Conservation (phyloP, 2,113 vertebrate genomes). For the Sapajus apella region DNA sequence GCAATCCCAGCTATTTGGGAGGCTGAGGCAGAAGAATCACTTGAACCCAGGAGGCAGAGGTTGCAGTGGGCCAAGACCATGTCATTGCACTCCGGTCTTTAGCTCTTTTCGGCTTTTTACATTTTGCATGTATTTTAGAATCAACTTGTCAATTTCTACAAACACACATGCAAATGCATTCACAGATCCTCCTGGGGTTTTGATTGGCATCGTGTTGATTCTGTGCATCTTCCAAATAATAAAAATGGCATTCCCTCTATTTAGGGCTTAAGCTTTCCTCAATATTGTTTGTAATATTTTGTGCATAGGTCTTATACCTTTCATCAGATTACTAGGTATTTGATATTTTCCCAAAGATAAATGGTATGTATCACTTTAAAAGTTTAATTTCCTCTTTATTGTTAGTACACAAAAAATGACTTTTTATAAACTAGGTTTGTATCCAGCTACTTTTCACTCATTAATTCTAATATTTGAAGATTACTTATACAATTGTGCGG, state of each 20-base stretch:
- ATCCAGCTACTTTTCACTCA: neutral
- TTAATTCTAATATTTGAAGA: neutral
- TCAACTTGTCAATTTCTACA: neutral
- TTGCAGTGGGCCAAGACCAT: too few species aligned
- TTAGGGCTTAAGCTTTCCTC: neutral
- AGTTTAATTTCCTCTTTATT: neutral
- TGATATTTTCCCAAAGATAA: conserved; percentile 5
- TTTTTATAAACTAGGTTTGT: neutral
- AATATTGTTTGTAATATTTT: neutral
- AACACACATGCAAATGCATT: neutral
- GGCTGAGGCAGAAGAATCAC: too few species aligned
- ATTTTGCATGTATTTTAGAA: conserved; percentile 15
- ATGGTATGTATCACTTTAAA: neutral
- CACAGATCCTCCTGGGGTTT: neutral
- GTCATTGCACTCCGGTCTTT: neutral
- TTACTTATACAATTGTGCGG: neutral
- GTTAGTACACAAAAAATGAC: neutral
- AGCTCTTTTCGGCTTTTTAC: neutral
- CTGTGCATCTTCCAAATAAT: neutral
- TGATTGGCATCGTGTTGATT: neutral
- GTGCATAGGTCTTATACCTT: neutral
- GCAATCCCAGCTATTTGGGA: too few species aligned
- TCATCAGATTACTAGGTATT: neutral
- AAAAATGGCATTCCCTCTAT: neutral
- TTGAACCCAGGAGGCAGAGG: too few species aligned